phyloP scores from a whole-genome alignment of 2,888 invertebrate species.

The Dicranocentrus wangi region DNA sequence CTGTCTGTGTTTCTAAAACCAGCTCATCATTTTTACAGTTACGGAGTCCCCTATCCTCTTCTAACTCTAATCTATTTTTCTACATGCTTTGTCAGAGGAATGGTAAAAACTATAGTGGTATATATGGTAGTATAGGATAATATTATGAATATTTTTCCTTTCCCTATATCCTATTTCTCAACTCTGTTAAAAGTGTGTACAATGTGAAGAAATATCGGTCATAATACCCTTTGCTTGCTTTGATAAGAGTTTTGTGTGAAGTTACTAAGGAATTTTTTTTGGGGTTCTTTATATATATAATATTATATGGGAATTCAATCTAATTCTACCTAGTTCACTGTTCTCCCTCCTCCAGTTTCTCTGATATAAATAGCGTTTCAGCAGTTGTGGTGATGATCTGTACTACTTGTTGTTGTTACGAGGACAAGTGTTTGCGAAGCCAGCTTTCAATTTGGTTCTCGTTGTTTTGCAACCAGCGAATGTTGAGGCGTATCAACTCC shows the following conservation, averaged over 20 bases:
- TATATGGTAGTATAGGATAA: too few relatives aligned
- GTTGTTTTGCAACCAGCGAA: conserved; percentile 83
- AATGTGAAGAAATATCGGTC: conserved; percentile 28
- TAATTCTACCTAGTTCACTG: too few relatives aligned
- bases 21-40: too few relatives aligned
- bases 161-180: background rate
- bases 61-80: background rate
- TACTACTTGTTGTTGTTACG: conserved; percentile 32
- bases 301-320: too few relatives aligned
- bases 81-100: background rate
- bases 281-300: too few relatives aligned
- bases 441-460: conserved; percentile 78
- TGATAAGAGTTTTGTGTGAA: too few relatives aligned
- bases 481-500: conserved; percentile 87
- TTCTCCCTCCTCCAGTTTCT: too few relatives aligned
- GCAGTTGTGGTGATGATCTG: too few relatives aligned
- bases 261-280: too few relatives aligned
- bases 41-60: background rate
- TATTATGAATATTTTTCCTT: too few relatives aligned
- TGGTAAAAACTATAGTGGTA: background rate
- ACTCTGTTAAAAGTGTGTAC: conserved; percentile 4
- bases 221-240: conserved; percentile 1
- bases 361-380: too few relatives aligned
- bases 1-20: background rate
- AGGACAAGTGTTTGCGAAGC: conserved; percentile 75